Base-by-base conservation (phyloP, 1,140 invertebrate genomes). In the Leptonema lineaticorne region DNA sequence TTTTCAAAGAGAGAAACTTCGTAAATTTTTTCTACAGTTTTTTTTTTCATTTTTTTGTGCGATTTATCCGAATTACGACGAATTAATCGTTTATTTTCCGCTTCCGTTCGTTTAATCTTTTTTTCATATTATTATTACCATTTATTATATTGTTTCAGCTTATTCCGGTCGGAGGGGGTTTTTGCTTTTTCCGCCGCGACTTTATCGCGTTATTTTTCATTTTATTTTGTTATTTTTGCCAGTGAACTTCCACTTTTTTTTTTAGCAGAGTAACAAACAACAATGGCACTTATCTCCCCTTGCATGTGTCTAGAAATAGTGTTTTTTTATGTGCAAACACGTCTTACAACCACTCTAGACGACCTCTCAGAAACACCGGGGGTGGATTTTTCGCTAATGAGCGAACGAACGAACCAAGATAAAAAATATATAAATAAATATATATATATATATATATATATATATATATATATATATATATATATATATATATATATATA, bases 281-380 rank as follows among this genome's bases (percentile, higher is more conserved):
- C 59, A 62, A 62, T 59, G 30, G 59, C 33, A 41, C 59, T 62
- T 45, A 33, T 62, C 59, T 62, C 59, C 59, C 59, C 59, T 62
- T 37, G 59, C 33, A 27, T 62, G 56, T 58, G 59, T 62, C 59
- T 62, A 37, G 37, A 62, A 62, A 45, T 59, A 59, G 33, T 59
- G 57, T 59, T 62, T 62, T 56, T 62, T 62, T 62, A 62, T 62
- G 59, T 62, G 37, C 59, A 62, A 62, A 62, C 59, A 62, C 59
- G 59, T 62, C 59, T 62, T 62, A 62, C 50, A 24, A 45, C 33
- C 57, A 22, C 50, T 62, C 59, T 29, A 4, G 22, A 24, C 33
- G 16, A 22, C 59, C 59, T 62, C 59, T 62, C 59, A 62, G 59
- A 41, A 41, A 58, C 59, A 14, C 26, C 57, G 29, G 20, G 3